Conservation (phyloP, 2,113 vertebrate species). For the Columbina picui region DNA sequence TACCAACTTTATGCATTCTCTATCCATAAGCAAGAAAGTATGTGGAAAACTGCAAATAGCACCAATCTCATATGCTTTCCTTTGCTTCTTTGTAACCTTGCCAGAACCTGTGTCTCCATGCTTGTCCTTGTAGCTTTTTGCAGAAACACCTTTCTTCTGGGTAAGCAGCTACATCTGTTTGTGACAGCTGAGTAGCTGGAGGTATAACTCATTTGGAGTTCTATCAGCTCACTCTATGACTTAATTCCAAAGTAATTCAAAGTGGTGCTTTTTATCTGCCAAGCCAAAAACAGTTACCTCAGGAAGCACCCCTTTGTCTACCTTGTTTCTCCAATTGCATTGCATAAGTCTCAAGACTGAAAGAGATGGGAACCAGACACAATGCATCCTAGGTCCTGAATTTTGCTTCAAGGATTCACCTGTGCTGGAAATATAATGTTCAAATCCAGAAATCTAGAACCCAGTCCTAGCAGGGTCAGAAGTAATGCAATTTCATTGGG, state of each 20-base stretch:
- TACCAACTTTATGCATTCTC: neutral
- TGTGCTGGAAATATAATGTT: neutral
- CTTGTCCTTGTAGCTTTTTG: constrained; percentile 45
- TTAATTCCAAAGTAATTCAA: neutral
- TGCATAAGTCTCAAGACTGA: neutral
- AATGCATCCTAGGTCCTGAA: neutral
- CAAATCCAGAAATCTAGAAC: neutral
- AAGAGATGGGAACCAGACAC: neutral
- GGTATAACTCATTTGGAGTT: neutral
- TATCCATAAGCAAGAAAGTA: constrained; percentile 41
- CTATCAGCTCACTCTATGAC: neutral
- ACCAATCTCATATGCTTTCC: neutral
- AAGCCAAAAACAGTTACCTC: neutral
- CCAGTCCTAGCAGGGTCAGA: neutral
- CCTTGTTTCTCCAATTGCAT: neutral
- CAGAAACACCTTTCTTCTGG: constrained; percentile 34
- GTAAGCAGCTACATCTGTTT: constrained; percentile 29
- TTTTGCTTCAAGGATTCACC: neutral
- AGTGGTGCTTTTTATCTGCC: neutral
- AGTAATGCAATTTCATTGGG: neutral
- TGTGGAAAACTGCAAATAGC: constrained; percentile 34
- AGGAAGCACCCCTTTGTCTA: neutral
- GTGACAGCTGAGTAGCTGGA: constrained; percentile 1
- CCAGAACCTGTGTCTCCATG: constrained; percentile 3
- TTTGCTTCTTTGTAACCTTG: constrained; percentile 33